These are phyloP conservation scores for chimpanzee (Pan troglodytes) DNA, from an alignment of 2,113 vertebrate species.

Conservation along the genomic window NHGRI_mPanTro3-v2.1_pri NC_072413.2:88210501-88211000, in stretches of 20 bases:
- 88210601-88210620: too few species aligned
- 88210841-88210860: neutral
- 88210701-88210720: neutral
- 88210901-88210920: neutral
- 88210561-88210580: neutral
- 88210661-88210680: too few species aligned
- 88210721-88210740: neutral
- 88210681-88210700: neutral
- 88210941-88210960: too few species aligned
- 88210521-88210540: neutral
- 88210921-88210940: neutral
- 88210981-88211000: too few species aligned
- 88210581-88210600: neutral
- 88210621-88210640: neutral
- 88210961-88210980: too few species aligned
- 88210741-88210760: neutral
- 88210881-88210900: neutral
- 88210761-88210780: rapidly evolving
- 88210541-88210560: neutral
- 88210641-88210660: neutral
- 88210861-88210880: neutral
- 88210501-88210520: neutral
- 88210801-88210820: neutral
- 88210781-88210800: neutral
- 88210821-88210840: neutral